A percentile compares a stretch with the other conserved stretches of the same genome.
Evolutionary conservation across 1,140 invertebrate species (phyloP).

Genomic region (Anastrepha obliqua): DNA sequence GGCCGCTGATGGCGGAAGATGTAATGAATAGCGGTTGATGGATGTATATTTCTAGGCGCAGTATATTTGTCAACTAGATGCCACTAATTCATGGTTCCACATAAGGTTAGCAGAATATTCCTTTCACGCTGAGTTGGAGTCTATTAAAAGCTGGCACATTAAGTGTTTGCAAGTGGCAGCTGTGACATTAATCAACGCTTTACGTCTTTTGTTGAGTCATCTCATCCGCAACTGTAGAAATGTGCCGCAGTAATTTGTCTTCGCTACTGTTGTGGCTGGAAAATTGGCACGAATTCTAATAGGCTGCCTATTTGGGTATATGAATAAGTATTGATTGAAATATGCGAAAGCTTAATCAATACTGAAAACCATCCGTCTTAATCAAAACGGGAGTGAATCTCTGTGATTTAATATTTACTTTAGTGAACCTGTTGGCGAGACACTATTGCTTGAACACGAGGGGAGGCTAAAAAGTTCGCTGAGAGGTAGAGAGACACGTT

Average conservation of each 20-base stretch:
- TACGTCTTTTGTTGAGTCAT: neutral
- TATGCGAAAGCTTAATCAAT: no score
- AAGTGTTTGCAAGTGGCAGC: slow-evolving; percentile 34
- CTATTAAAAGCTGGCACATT: neutral
- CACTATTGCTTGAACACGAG: no score
- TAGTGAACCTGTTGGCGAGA: no score
- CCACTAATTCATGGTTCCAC: neutral
- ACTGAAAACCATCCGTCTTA: no score
- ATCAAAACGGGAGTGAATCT: no score
- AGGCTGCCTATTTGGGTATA: no score
- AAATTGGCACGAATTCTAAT: neutral
- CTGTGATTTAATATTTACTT: no score
- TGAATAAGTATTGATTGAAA: no score
- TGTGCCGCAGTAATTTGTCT: slow-evolving; percentile 7
- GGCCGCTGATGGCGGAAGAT: neutral
- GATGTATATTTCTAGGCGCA: neutral
- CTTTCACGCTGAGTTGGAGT: neutral
- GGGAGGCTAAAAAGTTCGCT: no score
- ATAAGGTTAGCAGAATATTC: neutral
- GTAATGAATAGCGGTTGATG: neutral
- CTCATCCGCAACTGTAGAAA: neutral
- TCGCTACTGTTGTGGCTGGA: neutral
- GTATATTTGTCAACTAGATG: neutral
- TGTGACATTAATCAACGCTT: slow-evolving; percentile 27
- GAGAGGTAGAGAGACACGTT: no score